phyloP scores from a whole-genome alignment of 2,888 invertebrate genomes.

The Oscheius sp. region DNA sequence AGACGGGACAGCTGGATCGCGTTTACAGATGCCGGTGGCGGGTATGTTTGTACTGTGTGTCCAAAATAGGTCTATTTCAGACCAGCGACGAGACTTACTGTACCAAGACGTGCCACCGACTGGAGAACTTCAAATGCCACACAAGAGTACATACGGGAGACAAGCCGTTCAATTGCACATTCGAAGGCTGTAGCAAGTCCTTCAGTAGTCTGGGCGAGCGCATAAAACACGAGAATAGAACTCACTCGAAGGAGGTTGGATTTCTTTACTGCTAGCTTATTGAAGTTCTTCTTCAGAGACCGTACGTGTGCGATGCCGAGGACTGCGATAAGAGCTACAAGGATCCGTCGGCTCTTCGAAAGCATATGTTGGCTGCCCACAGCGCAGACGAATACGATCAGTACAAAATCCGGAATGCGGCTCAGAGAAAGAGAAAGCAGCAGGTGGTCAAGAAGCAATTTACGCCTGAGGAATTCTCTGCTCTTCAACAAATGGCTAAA shows the following conservation, averaged over 20 bases:
- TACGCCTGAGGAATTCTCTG: too few species aligned
- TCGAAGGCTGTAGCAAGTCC: conserved; percentile 97
- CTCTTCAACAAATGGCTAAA: too few species aligned
- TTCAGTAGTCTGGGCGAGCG: conserved; percentile 98
- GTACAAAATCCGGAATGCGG: too few species aligned
- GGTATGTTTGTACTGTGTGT: not conserved
- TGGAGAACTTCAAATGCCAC: conserved; percentile 98
- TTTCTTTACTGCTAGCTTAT: not conserved
- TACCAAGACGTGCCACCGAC: conserved; percentile 92
- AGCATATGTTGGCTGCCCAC: conserved; percentile 96
- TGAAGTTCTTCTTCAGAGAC: conserved; percentile 83
- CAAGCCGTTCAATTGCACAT: conserved; percentile 86
- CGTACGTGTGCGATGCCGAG: conserved; percentile 95
- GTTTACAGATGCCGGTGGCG: not conserved
- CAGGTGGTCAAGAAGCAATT: too few species aligned
- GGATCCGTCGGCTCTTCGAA: conserved; percentile 95
- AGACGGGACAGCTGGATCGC: too few species aligned
- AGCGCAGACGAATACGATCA: conserved; percentile 97
- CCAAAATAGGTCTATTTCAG: conserved; percentile 77
- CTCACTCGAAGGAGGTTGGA: conserved; percentile 95
- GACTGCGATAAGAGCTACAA: conserved; percentile 98
- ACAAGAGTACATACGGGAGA: conserved; percentile 94
- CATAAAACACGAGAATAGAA: conserved; percentile 98
- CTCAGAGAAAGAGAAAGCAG: too few species aligned
- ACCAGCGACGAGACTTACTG: conserved; percentile 85